phyloP scores from a whole-genome alignment of 2,113 vertebrate species.

The Charina bottae region DNA sequence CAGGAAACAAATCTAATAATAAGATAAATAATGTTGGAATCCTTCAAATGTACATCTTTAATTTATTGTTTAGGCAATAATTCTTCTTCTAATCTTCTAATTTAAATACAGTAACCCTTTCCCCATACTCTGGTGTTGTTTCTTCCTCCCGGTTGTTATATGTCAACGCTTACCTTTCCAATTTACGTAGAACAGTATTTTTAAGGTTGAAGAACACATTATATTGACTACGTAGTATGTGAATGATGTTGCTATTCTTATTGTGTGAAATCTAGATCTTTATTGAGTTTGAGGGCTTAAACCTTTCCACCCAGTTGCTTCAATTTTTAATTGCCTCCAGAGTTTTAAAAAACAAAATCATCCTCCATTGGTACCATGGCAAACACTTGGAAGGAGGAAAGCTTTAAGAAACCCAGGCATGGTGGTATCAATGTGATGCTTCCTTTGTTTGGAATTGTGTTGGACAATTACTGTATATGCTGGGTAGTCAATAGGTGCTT shows the following conservation, averaged over 20 bases:
- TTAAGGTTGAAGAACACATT: background rate
- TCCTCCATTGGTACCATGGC: background rate
- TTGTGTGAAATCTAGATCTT: background rate
- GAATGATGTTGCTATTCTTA: background rate
- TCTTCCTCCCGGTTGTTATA: background rate
- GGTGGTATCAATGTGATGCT: background rate
- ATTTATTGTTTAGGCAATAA: background rate
- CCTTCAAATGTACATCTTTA: background rate
- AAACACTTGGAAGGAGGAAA: background rate
- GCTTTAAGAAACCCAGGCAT: background rate
- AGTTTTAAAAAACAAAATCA: background rate
- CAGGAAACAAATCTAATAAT: background rate
- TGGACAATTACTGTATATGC: background rate
- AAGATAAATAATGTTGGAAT: background rate
- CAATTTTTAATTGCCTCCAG: background rate
- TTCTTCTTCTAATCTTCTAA: background rate
- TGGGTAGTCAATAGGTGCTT: background rate
- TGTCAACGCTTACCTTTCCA: background rate
- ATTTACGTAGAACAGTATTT: background rate
- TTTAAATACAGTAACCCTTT: background rate
- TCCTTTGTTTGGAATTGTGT: background rate
- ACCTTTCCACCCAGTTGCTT: background rate
- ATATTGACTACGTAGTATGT: background rate
- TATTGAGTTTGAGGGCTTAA: background rate
- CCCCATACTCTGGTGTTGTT: background rate